Evolutionary conservation across 2,797 vertebrate species (phyloP).

Genomic region (Euthynnus affinis): DNA sequence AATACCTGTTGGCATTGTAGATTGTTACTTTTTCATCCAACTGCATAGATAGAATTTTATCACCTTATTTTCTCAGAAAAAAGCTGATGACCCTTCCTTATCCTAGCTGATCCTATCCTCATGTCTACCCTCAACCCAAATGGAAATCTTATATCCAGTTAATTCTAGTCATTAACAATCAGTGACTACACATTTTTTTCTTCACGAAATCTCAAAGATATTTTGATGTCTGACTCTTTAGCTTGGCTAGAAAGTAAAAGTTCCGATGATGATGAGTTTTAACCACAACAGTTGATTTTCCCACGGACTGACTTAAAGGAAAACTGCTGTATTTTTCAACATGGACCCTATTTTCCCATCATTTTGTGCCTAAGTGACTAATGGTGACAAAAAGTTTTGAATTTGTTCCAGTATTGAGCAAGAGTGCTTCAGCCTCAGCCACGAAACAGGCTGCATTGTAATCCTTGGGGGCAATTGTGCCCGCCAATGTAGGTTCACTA

Average conservation of each 20-base stretch:
- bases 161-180: neutral
- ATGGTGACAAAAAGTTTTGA: no score
- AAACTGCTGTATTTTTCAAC: no score
- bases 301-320: neutral
- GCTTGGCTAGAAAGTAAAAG: neutral
- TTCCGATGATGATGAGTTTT: neutral
- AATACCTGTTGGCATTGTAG: neutral
- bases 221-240: neutral
- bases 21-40: neutral
- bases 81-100: neutral
- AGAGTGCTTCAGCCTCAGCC: no score
- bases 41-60: neutral
- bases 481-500: no score
- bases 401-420: no score
- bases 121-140: no score
- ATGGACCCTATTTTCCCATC: no score
- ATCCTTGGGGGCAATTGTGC: no score
- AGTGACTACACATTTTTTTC: neutral
- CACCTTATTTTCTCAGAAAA: neutral
- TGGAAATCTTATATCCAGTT: neutral
- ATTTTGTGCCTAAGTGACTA: no score
- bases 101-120: neutral
- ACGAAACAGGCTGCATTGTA: no score
- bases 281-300: conserved; percentile 45
- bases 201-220: neutral